These are phyloP conservation scores for Phalera bucephala DNA, from an alignment of 2,888 invertebrate genomes.

Conservation along the genomic window DNA sequence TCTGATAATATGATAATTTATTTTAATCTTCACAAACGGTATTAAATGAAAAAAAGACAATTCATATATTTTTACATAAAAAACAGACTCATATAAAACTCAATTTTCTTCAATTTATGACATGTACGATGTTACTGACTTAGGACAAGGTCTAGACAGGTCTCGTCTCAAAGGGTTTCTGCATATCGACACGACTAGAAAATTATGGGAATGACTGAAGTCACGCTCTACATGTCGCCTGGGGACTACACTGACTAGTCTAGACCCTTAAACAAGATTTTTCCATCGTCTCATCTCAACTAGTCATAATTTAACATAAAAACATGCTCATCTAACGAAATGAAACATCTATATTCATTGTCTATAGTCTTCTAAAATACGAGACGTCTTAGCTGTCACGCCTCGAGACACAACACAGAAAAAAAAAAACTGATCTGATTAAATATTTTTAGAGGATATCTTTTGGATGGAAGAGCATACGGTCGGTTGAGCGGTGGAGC, in stretches of 20 bases:
- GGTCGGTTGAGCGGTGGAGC: slow-evolving; percentile 42
- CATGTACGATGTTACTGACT: slow-evolving; percentile 14
- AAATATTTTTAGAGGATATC: slow-evolving; percentile 19
- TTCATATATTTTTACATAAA: slow-evolving; percentile 13
- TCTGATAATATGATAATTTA: neutral
- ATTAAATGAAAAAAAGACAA: slow-evolving; percentile 14
- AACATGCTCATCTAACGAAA: slow-evolving; percentile 39
- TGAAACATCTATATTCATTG: slow-evolving; percentile 58
- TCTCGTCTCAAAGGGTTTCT: no score
- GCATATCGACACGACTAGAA: no score
- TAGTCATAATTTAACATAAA: slow-evolving; percentile 48
- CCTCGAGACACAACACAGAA: slow-evolving; percentile 24
- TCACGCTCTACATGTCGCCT: no score
- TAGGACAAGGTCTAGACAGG: no score
- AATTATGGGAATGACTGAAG: no score
- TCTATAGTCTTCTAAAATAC: slow-evolving; percentile 41
- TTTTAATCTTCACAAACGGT: neutral
- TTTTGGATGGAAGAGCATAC: slow-evolving; percentile 33
- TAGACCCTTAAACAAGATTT: slow-evolving; percentile 27
- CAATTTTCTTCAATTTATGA: slow-evolving; percentile 26
- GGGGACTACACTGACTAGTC: no score
- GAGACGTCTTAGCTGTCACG: slow-evolving; percentile 32
- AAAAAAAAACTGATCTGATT: slow-evolving; percentile 23
- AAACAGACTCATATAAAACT: slow-evolving; percentile 9
- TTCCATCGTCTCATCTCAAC: slow-evolving; percentile 35